Base-by-base conservation (phyloP, 2,888 invertebrate genomes). In the Carcina quercana region DNA sequence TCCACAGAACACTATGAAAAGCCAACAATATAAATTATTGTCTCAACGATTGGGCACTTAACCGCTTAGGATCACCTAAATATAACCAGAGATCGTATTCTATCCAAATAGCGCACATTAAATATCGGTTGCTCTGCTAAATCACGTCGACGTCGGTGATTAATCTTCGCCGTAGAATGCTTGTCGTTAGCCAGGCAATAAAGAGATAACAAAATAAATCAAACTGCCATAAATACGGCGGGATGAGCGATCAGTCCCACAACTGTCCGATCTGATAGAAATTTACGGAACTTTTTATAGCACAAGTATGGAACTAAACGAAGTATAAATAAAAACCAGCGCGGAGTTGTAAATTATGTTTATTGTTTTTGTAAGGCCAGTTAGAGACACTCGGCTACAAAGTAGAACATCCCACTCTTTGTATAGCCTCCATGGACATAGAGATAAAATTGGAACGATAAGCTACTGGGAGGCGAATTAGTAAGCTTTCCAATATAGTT, bases 131-230 rank as follows among this genome's bases (percentile, higher is more conserved):
- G 75, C 69, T 76, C 78, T 75, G 79, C 78, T 82, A 83, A 83
- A 83, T 83, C 82, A 82, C 69, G 68, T 62, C 69, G 82, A 80
- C 80, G 66, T 56, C 56, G 60, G 79, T 76, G 75, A 83, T 83
- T 80, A 80, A 83, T 83, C 80, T 82, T 72, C 62, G 38, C 45
- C 73, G 67, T 62, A 79, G 79, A 79, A 80, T 70, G 78, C 71
- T 69, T 82, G 82, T 83, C 82, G 79, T 80, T 82, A 80, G 74
- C 52, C 63, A 43, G 57, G 76, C 78, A 78, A 80, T 83, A 82
- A 82, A 82, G 78, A 73, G 76, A 78, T 80, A 82, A 80, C 74
- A 76, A 79, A 80, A 83, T 83, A 83, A 83, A 83, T 82, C 82
- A 83, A 80, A 80, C 52, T 49, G 67, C 73, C 67, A 78, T 83